These are phyloP conservation scores for Zootoca vivipara DNA, from an alignment of 2,113 vertebrate genomes.

Conservation along the genomic window DNA sequence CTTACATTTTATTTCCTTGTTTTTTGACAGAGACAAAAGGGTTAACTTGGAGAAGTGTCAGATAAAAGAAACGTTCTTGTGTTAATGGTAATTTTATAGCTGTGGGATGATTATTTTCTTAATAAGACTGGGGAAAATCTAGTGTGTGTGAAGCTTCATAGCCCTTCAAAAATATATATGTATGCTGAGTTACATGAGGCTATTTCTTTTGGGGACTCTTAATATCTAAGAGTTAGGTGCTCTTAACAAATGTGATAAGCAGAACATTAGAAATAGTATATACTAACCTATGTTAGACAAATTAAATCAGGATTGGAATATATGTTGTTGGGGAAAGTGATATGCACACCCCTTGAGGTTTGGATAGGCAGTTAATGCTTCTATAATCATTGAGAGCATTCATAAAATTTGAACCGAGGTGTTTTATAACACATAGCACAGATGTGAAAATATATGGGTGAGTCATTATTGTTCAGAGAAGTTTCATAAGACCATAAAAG, in stretches of 20 bases:
- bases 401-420: background rate
- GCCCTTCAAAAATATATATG: background rate
- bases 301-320: conserved; percentile 5
- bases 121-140: background rate
- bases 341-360: background rate
- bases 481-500: background rate
- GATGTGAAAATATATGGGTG: background rate
- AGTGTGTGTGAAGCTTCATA: background rate
- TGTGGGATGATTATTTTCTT: background rate
- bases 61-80: background rate
- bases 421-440: conserved; percentile 3
- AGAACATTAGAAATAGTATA: background rate
- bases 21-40: conserved; percentile 2
- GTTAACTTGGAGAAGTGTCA: conserved; percentile 28
- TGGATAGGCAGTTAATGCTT: conserved; percentile 6
- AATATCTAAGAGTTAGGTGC: background rate
- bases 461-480: background rate
- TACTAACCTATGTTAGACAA: conserved; percentile 1
- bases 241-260: background rate
- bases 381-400: background rate
- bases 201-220: background rate
- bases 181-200: background rate
- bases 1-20: conserved; percentile 30
- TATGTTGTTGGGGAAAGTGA: background rate
- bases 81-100: background rate